These are phyloP conservation scores for Brachypodius melanocephalos DNA, from an alignment of 2,113 vertebrate genomes.

Conservation along the genomic window DNA sequence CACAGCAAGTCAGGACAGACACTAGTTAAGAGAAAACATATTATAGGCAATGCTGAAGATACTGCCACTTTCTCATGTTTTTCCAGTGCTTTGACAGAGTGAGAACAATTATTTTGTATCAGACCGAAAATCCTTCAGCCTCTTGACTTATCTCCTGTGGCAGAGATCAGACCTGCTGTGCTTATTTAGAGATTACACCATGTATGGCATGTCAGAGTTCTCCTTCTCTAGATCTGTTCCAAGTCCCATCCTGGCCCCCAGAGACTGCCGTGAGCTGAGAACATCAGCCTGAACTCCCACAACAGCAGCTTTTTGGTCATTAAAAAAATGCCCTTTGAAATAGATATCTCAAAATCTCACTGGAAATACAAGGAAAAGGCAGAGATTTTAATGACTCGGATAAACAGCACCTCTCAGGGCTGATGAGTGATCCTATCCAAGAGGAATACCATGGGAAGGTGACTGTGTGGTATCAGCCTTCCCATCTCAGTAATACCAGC, in stretches of 20 bases:
- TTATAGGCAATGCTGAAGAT: background rate
- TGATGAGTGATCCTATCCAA: background rate
- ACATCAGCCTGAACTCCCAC: background rate
- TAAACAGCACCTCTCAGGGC: background rate
- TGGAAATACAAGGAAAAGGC: background rate
- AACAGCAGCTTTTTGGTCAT: background rate
- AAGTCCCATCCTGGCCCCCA: background rate
- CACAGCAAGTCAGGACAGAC: background rate
- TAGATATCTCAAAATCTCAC: background rate
- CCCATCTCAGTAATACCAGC: background rate
- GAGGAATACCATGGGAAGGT: background rate
- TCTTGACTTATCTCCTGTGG: background rate
- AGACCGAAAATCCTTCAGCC: background rate
- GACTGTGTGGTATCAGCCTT: background rate
- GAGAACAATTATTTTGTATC: background rate
- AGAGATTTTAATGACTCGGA: background rate
- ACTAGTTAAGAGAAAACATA: background rate
- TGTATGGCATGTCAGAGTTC: background rate
- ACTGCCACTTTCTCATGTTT: background rate
- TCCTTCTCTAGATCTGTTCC: background rate
- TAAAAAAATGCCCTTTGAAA: background rate
- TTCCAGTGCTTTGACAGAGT: background rate
- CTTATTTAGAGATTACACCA: background rate
- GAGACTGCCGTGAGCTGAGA: background rate
- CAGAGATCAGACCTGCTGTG: background rate